phyloP scores from a whole-genome alignment of 2,888 invertebrate species.

The Trilocha varians region DNA sequence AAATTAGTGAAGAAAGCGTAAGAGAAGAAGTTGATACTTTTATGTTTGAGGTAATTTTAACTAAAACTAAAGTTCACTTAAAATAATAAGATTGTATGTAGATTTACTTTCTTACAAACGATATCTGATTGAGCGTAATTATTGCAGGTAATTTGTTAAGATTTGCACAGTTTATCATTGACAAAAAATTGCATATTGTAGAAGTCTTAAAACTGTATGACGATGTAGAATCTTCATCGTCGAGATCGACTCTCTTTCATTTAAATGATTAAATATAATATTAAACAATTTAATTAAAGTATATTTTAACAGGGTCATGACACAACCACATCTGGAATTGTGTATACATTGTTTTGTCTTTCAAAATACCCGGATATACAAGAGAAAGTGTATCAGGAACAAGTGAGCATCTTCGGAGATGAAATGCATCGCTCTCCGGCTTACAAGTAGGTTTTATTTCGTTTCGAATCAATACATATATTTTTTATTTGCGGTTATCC shows the following conservation, averaged over 20 bases:
- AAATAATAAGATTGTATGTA: no score
- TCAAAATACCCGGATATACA: conserved; percentile 66
- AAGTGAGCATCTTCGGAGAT: conserved; percentile 49
- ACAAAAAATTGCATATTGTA: no score
- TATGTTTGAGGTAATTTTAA: conserved; percentile 80
- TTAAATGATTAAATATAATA: background rate
- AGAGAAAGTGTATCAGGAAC: conserved; percentile 64
- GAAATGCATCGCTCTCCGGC: conserved; percentile 43
- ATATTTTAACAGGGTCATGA: conserved; percentile 62
- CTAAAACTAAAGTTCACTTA: no score
- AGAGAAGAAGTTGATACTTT: conserved; percentile 82
- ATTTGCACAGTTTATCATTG: no score
- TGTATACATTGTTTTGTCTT: conserved; percentile 62
- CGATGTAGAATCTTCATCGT: no score
- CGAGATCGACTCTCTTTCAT: no score
- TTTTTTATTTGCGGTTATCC: no score
- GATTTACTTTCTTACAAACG: no score
- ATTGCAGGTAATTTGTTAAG: no score
- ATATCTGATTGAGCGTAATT: no score
- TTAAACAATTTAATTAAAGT: conserved; percentile 2
- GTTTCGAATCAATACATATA: no score
- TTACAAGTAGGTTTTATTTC: conserved; percentile 37
- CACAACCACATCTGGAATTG: conserved; percentile 72
- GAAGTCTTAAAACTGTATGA: no score
- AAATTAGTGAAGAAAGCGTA: conserved; percentile 73